A percentile compares a stretch with the other conserved stretches of the same genome.
Conservation (phyloP, 1,140 invertebrate species). For the Camponotus pennsylvanicus region DNA sequence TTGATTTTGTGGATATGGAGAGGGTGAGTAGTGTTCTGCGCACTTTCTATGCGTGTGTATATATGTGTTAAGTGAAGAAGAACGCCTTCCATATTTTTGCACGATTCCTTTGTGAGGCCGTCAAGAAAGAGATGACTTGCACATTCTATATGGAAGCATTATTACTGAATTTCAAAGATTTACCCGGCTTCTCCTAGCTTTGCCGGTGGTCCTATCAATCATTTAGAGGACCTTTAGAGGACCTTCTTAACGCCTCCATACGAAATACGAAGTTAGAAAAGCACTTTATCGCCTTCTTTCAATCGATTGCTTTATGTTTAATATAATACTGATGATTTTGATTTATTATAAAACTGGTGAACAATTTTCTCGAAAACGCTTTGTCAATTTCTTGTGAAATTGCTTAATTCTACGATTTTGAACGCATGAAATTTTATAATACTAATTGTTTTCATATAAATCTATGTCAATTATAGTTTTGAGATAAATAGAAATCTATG, state of each 20-base stretch:
- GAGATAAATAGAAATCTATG: neutral
- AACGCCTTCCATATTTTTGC: neutral
- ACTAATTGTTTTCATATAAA: neutral
- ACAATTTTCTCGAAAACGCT: neutral
- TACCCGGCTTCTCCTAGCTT: neutral
- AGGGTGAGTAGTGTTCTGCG: conserved; percentile 89
- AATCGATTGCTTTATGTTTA: neutral
- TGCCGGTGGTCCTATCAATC: conserved; percentile 15
- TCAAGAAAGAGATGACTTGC: conserved; percentile 25
- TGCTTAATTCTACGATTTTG: no score
- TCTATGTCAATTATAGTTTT: neutral
- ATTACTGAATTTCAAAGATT: conserved; percentile 40
- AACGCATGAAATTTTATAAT: neutral
- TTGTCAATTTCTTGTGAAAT: neutral
- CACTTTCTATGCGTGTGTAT: neutral
- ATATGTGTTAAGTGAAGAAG: neutral
- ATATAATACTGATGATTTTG: neutral
- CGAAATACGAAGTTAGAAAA: neutral
- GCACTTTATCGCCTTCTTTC: neutral
- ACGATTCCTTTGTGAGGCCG: conserved; percentile 13
- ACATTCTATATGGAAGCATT: neutral
- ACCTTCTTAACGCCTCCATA: neutral
- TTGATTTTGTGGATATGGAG: conserved; percentile 99
- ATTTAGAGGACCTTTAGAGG: neutral
- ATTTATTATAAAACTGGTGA: neutral